Base-by-base conservation (phyloP, 2,113 vertebrate species). In the Myocastor coypus region DNA sequence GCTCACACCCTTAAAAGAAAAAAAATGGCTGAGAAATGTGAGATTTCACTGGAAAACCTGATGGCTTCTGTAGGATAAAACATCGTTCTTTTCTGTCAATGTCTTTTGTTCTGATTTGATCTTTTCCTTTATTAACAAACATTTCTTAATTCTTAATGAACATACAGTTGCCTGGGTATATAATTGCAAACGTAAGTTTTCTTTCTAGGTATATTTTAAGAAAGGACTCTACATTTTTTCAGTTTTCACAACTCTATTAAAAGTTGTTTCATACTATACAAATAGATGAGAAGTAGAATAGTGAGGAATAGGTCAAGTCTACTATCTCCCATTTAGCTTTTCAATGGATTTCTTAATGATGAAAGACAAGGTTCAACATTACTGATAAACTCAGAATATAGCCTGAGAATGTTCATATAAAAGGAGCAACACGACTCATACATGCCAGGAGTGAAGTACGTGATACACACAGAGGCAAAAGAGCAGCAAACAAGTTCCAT, bases 1-100 rank as follows among this genome's bases (percentile, higher is more conserved):
- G 6, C 8, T 73, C 77, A 83, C 6, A 57, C 88, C 0, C 37
- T 83, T 82, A 66, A 90, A 96, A 92, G 20, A 92, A 93, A 93
- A 30, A 85, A 95, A 89, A 75, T 52, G 8, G 30, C 17, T 83
- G 42, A 91, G 91, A 85, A 59, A 2, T 85, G 7, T 73, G 34
- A 3, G 4, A 26, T 71, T 61, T 82, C 69, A 42, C 22, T 71
- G 42, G 22, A 40, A 91, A 91, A n/a, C 26, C 7, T 37, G 20
- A 40, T 83, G 26, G 40, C 59, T 52, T 87, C 87, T 82, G 87
- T 0, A 69, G 9, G 7, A 87, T 5, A 32, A 68, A 89, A 19
- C 1, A 24, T 28, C 24, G 10, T 59, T 30, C 13, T 37, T 37
- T 66, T 34, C 22, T 19, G 63, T 57, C 50, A 16, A 5, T 17